Conservation (phyloP, 2,797 vertebrate genomes). For the Tapirus indicus region DNA sequence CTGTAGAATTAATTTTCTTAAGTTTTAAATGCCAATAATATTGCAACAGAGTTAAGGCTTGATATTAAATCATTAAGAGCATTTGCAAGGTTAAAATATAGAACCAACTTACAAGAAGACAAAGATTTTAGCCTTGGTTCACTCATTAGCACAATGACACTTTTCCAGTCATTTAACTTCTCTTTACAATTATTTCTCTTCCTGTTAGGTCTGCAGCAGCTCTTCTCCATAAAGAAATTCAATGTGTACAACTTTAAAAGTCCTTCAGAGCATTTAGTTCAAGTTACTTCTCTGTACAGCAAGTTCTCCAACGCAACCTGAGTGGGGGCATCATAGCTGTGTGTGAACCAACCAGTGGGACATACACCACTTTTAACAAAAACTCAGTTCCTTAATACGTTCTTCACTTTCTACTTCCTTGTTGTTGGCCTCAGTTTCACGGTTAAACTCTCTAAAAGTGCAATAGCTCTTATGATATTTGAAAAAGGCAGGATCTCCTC, state of each 20-base stretch:
- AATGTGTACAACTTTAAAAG: background rate
- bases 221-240: background rate
- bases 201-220: background rate
- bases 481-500: background rate
- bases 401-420: background rate
- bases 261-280: background rate
- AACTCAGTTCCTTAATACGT: background rate
- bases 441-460: background rate
- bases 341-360: background rate
- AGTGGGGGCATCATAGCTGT: background rate
- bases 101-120: rapidly evolving
- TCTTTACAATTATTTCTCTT: background rate
- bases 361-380: background rate
- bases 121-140: background rate
- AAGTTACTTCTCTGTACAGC: background rate
- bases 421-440: background rate
- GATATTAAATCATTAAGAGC: background rate
- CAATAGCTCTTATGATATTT: background rate
- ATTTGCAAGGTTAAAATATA: background rate
- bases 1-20: background rate
- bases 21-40: constrained; percentile 22
- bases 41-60: background rate
- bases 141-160: background rate
- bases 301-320: background rate
- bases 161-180: background rate